A percentile compares a stretch with the other conserved stretches of the same genome.
These are phyloP conservation scores for Erpornis zantholeuca DNA, from an alignment of 2,113 vertebrate species.

Conservation along the genomic window DNA sequence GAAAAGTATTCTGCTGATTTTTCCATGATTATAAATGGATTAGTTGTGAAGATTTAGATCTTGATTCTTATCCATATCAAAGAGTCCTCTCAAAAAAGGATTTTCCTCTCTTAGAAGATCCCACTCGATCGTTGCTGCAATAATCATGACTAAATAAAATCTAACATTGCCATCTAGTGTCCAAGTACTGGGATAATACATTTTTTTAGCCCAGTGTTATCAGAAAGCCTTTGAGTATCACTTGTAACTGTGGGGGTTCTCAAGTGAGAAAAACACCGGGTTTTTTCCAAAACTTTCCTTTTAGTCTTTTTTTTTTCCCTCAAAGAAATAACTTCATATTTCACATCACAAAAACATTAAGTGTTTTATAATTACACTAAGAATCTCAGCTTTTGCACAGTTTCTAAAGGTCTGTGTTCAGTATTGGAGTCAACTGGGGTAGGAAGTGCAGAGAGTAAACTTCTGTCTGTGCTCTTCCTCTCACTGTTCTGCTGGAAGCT, in stretches of 20 bases:
- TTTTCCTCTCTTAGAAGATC: not conserved
- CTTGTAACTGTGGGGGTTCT: not conserved
- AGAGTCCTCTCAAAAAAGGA: not conserved
- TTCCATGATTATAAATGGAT: not conserved
- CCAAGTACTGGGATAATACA: not conserved
- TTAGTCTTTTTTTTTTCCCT: not conserved
- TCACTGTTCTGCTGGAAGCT: not conserved
- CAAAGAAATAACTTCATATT: not conserved
- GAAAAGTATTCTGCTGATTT: not conserved
- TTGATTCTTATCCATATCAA: not conserved
- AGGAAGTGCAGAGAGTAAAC: not conserved
- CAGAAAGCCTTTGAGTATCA: not conserved
- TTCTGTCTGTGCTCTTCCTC: not conserved
- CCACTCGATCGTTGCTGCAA: not conserved
- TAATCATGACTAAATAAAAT: slow-evolving; percentile 61
- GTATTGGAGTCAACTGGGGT: not conserved
- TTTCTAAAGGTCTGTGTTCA: not conserved
- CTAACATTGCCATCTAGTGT: slow-evolving; percentile 61
- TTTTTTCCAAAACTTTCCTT: not conserved
- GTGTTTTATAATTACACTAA: not conserved
- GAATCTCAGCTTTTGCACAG: not conserved
- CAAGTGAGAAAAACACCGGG: not conserved
- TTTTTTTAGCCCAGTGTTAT: not conserved
- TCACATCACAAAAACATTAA: not conserved
- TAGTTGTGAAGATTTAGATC: not conserved